Evolutionary conservation across 64 coral and sea anemone species (phyloP).

Genomic region (Montipora cactus): DNA sequence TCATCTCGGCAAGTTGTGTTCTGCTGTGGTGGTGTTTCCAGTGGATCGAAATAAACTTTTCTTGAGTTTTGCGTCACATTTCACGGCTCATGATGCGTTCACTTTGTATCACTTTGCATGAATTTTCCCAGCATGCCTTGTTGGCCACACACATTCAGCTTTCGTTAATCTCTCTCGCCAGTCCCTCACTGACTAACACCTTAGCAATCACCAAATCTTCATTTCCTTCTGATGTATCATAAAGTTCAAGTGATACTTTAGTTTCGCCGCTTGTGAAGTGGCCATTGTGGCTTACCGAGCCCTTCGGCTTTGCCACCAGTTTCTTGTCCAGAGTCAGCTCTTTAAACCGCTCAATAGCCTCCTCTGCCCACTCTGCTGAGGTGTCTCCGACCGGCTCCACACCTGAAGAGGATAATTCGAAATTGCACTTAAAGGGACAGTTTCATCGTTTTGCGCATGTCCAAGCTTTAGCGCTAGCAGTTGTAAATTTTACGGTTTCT

Average conservation of each 20-base stretch:
- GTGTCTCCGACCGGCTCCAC: slow-evolving; percentile 25
- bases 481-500: too few relatives aligned
- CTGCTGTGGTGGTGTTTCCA: background rate
- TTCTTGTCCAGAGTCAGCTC: slow-evolving; percentile 41
- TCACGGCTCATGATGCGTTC: background rate
- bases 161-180: slow-evolving; percentile 20
- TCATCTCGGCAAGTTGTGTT: background rate
- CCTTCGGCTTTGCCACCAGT: slow-evolving; percentile 38
- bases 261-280: slow-evolving; percentile 23
- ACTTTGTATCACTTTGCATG: background rate
- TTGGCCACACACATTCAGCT: background rate
- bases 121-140: background rate
- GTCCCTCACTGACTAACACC: slow-evolving; percentile 23
- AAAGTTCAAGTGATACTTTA: slow-evolving; percentile 51
- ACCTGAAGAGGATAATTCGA: slow-evolving; percentile 12
- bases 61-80: background rate
- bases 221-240: slow-evolving; percentile 51
- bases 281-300: background rate
- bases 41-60: background rate
- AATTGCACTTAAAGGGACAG: too few relatives aligned
- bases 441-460: too few relatives aligned
- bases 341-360: slow-evolving; percentile 33
- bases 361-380: slow-evolving; percentile 50
- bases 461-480: too few relatives aligned
- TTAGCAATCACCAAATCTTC: slow-evolving; percentile 57